These are phyloP conservation scores for Probosciger aterrimus DNA, from an alignment of 2,113 vertebrate species.

Conservation along the genomic window DNA sequence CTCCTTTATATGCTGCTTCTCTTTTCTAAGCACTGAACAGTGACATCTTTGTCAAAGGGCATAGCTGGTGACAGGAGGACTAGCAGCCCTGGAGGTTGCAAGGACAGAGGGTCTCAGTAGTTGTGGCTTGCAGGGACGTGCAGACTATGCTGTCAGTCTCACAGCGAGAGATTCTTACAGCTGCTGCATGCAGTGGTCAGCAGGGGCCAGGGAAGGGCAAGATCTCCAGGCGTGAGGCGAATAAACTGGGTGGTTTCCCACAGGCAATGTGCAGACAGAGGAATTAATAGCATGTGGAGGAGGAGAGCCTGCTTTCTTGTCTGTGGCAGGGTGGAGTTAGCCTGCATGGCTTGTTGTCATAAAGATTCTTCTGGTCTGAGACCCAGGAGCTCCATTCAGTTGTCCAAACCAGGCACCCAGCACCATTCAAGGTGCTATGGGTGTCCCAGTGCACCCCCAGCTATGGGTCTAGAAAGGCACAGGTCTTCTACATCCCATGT, in stretches of 20 bases:
- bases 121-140: not conserved
- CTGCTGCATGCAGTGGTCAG: not conserved
- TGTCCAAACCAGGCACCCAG: not conserved
- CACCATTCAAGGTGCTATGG: not conserved
- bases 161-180: not conserved
- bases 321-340: not conserved
- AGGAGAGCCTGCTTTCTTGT: not conserved
- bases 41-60: conserved; percentile 6
- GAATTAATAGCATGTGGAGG: not conserved
- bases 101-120: not conserved
- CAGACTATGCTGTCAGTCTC: not conserved
- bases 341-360: not conserved
- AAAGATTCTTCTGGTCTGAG: not conserved
- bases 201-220: not conserved
- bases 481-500: not conserved
- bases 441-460: not conserved
- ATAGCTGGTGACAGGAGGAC: not conserved
- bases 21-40: not conserved
- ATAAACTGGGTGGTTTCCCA: not conserved
- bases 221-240: not conserved
- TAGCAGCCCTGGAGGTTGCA: not conserved
- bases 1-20: not conserved
- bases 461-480: not conserved
- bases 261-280: not conserved
- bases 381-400: not conserved